Evolutionary conservation across 2,113 vertebrate species (phyloP).

Genomic region (Lepus europaeus): DNA sequence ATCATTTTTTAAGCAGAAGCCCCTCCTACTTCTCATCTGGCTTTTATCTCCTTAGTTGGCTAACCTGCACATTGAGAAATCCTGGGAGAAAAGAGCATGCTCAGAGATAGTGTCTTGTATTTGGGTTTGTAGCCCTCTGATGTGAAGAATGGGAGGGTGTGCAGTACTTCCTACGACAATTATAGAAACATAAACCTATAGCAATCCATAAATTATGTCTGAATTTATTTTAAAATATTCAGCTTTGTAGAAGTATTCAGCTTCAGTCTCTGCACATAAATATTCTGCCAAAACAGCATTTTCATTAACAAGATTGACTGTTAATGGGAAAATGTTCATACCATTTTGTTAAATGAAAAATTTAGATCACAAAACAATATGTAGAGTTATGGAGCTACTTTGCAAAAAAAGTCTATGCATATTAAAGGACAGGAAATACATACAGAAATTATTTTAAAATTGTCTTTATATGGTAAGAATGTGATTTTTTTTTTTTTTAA

Average conservation of each 20-base stretch:
- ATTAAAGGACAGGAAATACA: conserved; percentile 31
- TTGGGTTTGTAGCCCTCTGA: not conserved
- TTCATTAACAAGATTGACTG: conserved; percentile 74
- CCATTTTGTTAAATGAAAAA: conserved; percentile 61
- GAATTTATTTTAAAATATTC: conserved; percentile 72
- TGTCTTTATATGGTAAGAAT: not conserved
- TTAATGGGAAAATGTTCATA: conserved; percentile 64
- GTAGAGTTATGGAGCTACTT: conserved; percentile 30
- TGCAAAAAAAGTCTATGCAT: not conserved
- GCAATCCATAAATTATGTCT: conserved; percentile 53
- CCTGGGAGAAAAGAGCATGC: fast-evolving
- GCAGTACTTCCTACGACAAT: not conserved
- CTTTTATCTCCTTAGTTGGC: not conserved
- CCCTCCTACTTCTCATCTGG: not conserved
- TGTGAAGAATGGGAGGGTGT: not conserved
- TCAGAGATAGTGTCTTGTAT: not conserved
- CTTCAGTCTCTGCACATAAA: conserved; percentile 55
- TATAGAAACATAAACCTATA: conserved; percentile 48
- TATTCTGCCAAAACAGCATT: conserved; percentile 65
- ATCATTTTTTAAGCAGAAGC: not conserved
- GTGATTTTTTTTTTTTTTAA: not conserved
- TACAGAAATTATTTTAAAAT: conserved; percentile 18
- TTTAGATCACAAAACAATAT: conserved; percentile 45
- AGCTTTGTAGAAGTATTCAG: conserved; percentile 38
- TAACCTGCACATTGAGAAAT: not conserved